Evolutionary conservation across 2,113 vertebrate genomes (phyloP), one percentile per base, ranked within the genome.

Genomic region (Gymnogyps californianus): DNA sequence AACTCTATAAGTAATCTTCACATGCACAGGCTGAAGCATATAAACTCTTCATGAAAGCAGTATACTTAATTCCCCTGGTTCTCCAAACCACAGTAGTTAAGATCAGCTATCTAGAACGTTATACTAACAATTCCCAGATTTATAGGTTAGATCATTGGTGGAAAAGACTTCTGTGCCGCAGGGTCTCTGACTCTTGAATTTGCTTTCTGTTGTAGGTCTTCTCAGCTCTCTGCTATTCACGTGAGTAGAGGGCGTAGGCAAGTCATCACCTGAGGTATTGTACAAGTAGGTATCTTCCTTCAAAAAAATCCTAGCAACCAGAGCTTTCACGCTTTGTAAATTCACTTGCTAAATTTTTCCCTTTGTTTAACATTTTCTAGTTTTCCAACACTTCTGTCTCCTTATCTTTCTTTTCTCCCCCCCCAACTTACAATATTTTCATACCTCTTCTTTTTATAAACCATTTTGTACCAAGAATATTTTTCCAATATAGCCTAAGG

Each of bases 1-100:
- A 64, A 42, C 71, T 90, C 52, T 59, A 22, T 94, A 95, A 96
- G 93, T 92, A 90, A 88, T 54, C 82, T 83, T 70, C 71, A 70
- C 55, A 40, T 83, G 51, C 75, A 47, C 46, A 40, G 71, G 47
- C 70, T 77, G 58, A 74, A 76, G 64, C 19, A 10, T 51, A 80
- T 26, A 58, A 83, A 62, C 54, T 78, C 75, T 44, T 75, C 42
- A 19, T 32, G 59, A 75, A 59, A 89, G 55, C 66, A 54, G 49
- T 14, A 26, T n/a, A 47, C n/a, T 75, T 78, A 92, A 83, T 62
- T 83, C 83, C 67, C 51, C 55, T 25, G 36, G 57, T 92, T 96
- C 67, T 86, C 76, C 90, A 93, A 95, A 81, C 67, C 80, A 69
- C 83, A 76, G 69, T 22, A 84, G 52, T 89, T 81, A 75, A 91